Conservation (phyloP, 2,888 invertebrate genomes). For the Drosophila eohydei region DNA sequence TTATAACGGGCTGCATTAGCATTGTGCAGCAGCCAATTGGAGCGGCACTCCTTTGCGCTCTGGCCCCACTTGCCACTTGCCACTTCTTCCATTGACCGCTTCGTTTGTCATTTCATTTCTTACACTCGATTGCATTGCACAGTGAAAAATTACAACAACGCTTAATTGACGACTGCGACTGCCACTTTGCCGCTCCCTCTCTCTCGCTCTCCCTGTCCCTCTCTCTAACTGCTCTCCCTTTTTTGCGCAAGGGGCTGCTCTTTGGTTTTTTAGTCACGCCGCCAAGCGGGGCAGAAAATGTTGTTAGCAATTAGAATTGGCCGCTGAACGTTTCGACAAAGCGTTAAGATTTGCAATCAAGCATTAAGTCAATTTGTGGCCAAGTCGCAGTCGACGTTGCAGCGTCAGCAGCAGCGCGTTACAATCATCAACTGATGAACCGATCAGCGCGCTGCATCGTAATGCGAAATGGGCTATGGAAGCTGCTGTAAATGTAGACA, state of each 20-base stretch:
- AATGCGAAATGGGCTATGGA: slow-evolving; percentile 37
- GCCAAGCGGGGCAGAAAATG: slow-evolving; percentile 46
- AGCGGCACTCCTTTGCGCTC: slow-evolving; percentile 32
- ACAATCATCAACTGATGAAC: slow-evolving; percentile 52
- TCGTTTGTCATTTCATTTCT: slow-evolving; percentile 42
- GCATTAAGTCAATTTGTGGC: slow-evolving; percentile 76
- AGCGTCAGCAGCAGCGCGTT: slow-evolving; percentile 30
- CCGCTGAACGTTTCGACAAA: slow-evolving; percentile 74
- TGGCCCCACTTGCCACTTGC: slow-evolving; percentile 6
- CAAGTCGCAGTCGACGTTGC: slow-evolving; percentile 11
- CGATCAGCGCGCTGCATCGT: slow-evolving; percentile 30
- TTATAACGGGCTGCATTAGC: slow-evolving; percentile 50
- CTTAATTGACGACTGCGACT: slow-evolving; percentile 60
- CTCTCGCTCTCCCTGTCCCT: neutral
- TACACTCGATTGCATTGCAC: slow-evolving; percentile 55
- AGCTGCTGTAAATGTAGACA: slow-evolving; percentile 36
- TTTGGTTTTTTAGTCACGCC: slow-evolving; percentile 57
- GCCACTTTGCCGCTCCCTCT: slow-evolving; percentile 13
- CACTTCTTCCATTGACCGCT: slow-evolving; percentile 40
- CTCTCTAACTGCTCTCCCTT: neutral
- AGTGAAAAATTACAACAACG: slow-evolving; percentile 35
- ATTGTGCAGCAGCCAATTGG: slow-evolving; percentile 57
- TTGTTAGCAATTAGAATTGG: slow-evolving; percentile 76
- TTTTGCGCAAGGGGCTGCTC: slow-evolving; percentile 33
- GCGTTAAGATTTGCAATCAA: slow-evolving; percentile 79